Evolutionary conservation across 1,140 invertebrate genomes (phyloP).

Genomic region (Danaus melanippus): DNA sequence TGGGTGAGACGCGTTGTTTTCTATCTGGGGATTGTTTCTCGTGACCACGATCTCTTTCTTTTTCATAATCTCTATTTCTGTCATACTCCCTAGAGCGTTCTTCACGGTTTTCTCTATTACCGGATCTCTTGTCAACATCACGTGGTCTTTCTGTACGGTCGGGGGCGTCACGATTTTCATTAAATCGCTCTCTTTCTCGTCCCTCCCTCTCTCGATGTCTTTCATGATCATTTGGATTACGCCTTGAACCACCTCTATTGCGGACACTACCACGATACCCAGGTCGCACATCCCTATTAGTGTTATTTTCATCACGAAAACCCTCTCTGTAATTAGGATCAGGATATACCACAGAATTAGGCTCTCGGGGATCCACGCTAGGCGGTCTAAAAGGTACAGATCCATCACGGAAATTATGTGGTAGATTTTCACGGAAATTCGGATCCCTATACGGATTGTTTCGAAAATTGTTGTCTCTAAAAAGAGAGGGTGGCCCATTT

Average conservation of each 20-base stretch:
- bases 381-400: conserved; percentile 44
- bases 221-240: conserved; percentile 54
- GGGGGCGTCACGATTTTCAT: conserved; percentile 41
- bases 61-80: conserved; percentile 54
- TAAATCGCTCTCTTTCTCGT: conserved; percentile 46
- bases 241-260: conserved; percentile 40
- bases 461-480: conserved; percentile 53
- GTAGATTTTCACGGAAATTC: conserved; percentile 48
- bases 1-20: conserved; percentile 48
- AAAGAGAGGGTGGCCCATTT: conserved; percentile 47
- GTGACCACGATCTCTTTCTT: conserved; percentile 50
- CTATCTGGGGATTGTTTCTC: conserved; percentile 56
- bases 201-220: conserved; percentile 50
- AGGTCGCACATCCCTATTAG: conserved; percentile 36
- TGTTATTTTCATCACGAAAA: conserved; percentile 49
- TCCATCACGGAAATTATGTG: conserved; percentile 49
- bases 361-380: conserved; percentile 49
- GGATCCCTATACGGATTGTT: conserved; percentile 55
- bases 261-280: conserved; percentile 44
- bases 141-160: conserved; percentile 44
- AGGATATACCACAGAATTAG: conserved; percentile 30
- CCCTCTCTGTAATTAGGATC: conserved; percentile 55
- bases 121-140: conserved; percentile 38
- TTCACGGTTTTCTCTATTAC: conserved; percentile 39
- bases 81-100: conserved; percentile 52